Evolutionary conservation across 2,888 invertebrate genomes (phyloP), one percentile per base, ranked within the genome.

Genomic region (Aplocera efformata): DNA sequence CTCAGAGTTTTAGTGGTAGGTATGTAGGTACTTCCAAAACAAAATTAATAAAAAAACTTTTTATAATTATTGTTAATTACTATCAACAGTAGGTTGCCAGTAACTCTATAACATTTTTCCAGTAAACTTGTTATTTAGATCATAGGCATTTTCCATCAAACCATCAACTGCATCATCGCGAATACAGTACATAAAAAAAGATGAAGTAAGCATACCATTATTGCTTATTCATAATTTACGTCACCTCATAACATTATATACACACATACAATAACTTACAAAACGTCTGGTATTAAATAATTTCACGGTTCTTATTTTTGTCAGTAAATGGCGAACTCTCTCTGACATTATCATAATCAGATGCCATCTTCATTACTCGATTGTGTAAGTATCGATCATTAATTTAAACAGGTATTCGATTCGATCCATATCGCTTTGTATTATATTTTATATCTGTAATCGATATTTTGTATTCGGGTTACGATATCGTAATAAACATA

Each of bases 291-390:
- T 39, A 35, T 56, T 29, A 56, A 54, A 49, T 49, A 55, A 57
- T 54, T 56, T 59, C 53, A 59, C 49, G 53, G 35, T 53, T 53
- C 63, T 58, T 53, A 56, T 54, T 53, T 52, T 47, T 45, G 55
- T 55, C 48, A 52, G 54, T 51, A 57, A 62, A 60, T 56, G 43
- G 48, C 38, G 28, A 56, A 56, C 60, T 60, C 56, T 65, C 58
- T 58, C 57, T 42, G 50, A 51, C 56, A 52, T 67, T 65, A 66
- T 51, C 53, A 62, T 67, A 67, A 69, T 67, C 56, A 58, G 56
- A 58, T 58, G 58, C 62, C 60, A 60, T 67, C 62, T 69, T 66
- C 62, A 67, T 64, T 61, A 63, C 56, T 58, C 56, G 48, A 56
- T 67, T 63, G 60, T 58, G 60, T 48, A 65, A 64, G 50, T 44